Evolutionary conservation across 1,140 invertebrate genomes (phyloP), one percentile per base, ranked within the genome.

Genomic region (Mizuhopecten yessoensis): DNA sequence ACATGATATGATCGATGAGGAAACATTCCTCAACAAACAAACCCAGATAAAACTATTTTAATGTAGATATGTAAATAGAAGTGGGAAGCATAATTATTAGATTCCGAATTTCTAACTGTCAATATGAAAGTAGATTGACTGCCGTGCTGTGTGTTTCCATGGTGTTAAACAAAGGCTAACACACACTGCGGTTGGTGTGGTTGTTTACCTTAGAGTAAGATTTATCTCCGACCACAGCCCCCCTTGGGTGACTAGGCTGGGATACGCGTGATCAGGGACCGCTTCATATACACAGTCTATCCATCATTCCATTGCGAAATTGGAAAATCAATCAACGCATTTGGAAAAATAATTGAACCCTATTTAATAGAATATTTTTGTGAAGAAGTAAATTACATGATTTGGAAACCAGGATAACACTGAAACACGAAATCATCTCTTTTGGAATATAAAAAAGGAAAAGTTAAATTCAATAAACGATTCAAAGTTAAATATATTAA

Each of bases 271-370:
- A 75, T n/a, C 23, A 1, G 23, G 29, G 23, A 75, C 5, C n/a
- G 57, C 57, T 17, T 75, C n/a, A n/a, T 75, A 75, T 29, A 23
- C 1, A 75, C 57, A 75, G 2, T 29, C 57, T 29, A 75, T 75
- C 3, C 57, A 75, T 75, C 57, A 75, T 75, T n/a, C 23, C 0
- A 29, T 75, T 7, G 0, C 57, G 20, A 13, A 49, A 49, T 20
- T 13, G 45, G 17, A 75, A 75, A 75, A 75, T 75, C 57, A 75
- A 75, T 75, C n/a, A 75, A 75, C 57, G 11, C 57, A 75, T 75
- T 29, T 75, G 23, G 23, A 75, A 75, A 75, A 39, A 75, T n/a
- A 29, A 75, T 75, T 75, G 11, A 75, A 75, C n/a, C 11, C n/a
- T 75, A 75, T 29, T 29, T 29, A 75, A 75, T 75, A 75, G 57